Base-by-base conservation (phyloP, 2,113 vertebrate genomes). In the Camelus dromedarius region DNA sequence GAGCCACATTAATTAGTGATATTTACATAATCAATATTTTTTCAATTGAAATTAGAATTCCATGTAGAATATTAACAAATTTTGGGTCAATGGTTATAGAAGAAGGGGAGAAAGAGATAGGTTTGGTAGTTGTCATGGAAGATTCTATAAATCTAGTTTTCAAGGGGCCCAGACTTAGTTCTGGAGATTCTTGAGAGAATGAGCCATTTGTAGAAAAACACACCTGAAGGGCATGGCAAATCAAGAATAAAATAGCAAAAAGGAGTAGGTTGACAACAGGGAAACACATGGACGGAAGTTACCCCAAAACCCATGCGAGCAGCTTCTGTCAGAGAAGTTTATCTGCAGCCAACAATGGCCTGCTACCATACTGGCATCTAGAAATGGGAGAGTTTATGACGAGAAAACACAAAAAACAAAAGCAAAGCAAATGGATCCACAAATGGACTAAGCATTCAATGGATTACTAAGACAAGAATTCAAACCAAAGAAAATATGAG, bases 301-400 rank as follows among this genome's bases (percentile, higher is more conserved):
- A 42, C n/a, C 42, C 12, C 66, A 48, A 80, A 60, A 80, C 0
- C 5, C 3, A 81, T 3, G 42, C 24, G 80, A 90, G 13, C 2
- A 93, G 32, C 9, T 30, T 87, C 18, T 52, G 22, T 46, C 85
- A 85, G 79, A 85, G 48, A 73, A 80, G 20, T 75, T 75, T 60
- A 60, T 48, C 38, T 54, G 11, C 8, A 75, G 46, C 5, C 64
- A 89, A 30, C 26, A 64, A 60, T 28, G 67, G 48, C 19, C 8
- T 75, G 16, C 12, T 75, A 15, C 42, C 58, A 60, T 48, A 62
- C 0, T 60, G 22, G 10, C 8, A 24, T 38, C 42, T 60, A 54
- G 42, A 81, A 93, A 66, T 52, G 60, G 8, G 46, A 79, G 89
- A 92, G 73, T 46, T 32, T 91, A 66, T 85, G n/a, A 91, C 30